Conservation (phyloP, 1,140 invertebrate genomes). For the Metopolophium dirhodum region DNA sequence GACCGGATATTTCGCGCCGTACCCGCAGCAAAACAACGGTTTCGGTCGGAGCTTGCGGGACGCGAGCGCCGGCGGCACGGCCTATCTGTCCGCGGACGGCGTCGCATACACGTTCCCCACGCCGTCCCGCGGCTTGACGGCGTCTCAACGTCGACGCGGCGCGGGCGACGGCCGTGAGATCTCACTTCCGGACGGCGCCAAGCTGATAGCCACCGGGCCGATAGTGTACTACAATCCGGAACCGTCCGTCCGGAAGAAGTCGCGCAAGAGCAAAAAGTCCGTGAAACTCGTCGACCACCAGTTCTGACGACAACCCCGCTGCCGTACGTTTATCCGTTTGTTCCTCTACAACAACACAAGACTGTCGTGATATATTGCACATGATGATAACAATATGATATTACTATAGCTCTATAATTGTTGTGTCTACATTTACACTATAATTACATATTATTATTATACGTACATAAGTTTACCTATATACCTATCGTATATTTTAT, state of each 20-base stretch:
- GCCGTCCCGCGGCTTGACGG: not conserved
- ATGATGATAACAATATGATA: not conserved
- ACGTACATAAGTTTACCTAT: not conserved
- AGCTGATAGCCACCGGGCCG: slow-evolving; percentile 73
- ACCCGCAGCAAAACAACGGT: slow-evolving; percentile 64
- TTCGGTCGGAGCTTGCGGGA: slow-evolving; percentile 72
- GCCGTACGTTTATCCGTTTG: not conserved
- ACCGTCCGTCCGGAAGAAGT: slow-evolving; percentile 23
- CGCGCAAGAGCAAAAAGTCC: slow-evolving; percentile 8
- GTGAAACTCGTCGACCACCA: not conserved
- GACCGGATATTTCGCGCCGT: not conserved
- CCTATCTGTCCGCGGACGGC: slow-evolving; percentile 68
- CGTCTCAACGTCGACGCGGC: not conserved
- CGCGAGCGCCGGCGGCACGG: slow-evolving; percentile 75
- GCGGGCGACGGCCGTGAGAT: slow-evolving; percentile 28
- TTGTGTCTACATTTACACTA: not conserved
- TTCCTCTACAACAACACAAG: slow-evolving; percentile 38
- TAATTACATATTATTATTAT: not conserved
- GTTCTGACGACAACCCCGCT: not conserved
- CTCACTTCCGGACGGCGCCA: slow-evolving; percentile 66
- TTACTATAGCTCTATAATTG: not conserved
- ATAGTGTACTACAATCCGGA: slow-evolving; percentile 70
- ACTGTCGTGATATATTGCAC: slow-evolving; percentile 20
- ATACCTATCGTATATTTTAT: not conserved
- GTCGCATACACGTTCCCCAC: slow-evolving; percentile 65